Percentiles rank a stretch among this genome's conserved stretches.
Conservation (phyloP, 2,797 vertebrate genomes). For the Hyperoplus immaculatus region DNA sequence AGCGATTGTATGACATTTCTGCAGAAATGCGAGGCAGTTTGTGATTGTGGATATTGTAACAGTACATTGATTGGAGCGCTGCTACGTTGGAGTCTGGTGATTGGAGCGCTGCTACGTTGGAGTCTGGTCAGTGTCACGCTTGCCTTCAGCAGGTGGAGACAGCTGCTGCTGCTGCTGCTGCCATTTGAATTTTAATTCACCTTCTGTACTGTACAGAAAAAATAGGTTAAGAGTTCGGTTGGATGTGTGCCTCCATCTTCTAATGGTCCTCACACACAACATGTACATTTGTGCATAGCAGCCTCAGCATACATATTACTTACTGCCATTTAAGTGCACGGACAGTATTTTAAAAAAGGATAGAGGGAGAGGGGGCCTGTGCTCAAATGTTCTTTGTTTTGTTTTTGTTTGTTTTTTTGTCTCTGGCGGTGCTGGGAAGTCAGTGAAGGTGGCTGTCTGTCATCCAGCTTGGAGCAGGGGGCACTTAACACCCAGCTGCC, state of each 20-base stretch:
- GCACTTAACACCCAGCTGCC: constrained; percentile 21
- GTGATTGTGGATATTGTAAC: background rate
- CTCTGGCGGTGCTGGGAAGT: background rate
- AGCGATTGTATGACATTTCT: background rate
- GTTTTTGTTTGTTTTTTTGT: background rate
- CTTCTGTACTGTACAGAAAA: constrained; percentile 45
- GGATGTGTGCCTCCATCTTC: constrained; percentile 14
- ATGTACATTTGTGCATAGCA: constrained; percentile 5
- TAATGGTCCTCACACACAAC: constrained; percentile 14
- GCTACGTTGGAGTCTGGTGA: constrained; percentile 14
- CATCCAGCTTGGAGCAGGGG: constrained; percentile 7
- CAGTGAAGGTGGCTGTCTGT: constrained; percentile 12
- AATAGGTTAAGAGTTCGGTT: constrained; percentile 17
- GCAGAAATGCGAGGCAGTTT: background rate
- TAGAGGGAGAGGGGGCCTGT: background rate
- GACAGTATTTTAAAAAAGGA: background rate
- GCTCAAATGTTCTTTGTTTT: constrained; percentile 6
- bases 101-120: background rate
- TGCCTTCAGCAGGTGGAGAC: constrained; percentile 45
- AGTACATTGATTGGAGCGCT: background rate
- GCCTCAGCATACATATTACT: constrained; percentile 7
- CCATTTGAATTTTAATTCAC: constrained; percentile 56
- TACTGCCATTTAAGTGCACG: constrained; percentile 8
- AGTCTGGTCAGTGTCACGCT: constrained; percentile 33
- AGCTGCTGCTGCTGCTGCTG: constrained; percentile 40